Conservation (phyloP, 2,888 invertebrate species). For the Pemphredon lugubris region DNA sequence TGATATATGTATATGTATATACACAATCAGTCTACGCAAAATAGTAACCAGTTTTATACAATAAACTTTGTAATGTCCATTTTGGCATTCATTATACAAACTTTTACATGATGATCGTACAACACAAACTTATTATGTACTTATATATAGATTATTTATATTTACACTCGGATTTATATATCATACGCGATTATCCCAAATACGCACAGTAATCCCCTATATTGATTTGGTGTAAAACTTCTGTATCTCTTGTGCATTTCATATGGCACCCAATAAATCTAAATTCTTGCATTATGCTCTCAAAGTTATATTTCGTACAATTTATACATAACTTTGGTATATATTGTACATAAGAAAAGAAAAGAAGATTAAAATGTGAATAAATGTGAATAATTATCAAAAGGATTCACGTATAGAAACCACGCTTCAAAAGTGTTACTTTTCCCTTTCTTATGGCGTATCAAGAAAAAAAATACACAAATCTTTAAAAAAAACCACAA, state of each 20-base stretch:
- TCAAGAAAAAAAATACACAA: too few relatives aligned
- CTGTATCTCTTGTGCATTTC: constrained; percentile 41
- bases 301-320: constrained; percentile 19
- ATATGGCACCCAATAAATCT: constrained; percentile 41
- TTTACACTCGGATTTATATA: constrained; percentile 24
- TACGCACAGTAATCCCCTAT: constrained; percentile 20
- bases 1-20: constrained; percentile 11
- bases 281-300: constrained; percentile 13
- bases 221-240: constrained; percentile 36
- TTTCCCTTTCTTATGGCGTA: neutral
- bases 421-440: constrained; percentile 3
- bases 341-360: constrained; percentile 23
- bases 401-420: constrained; percentile 20
- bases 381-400: constrained; percentile 17
- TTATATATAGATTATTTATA: constrained; percentile 55
- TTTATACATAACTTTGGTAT: constrained; percentile 20
- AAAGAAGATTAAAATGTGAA: constrained; percentile 25
- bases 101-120: constrained; percentile 39
- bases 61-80: constrained; percentile 47
- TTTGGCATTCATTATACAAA: constrained; percentile 54
- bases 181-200: constrained; percentile 25
- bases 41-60: constrained; percentile 52
- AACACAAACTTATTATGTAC: constrained; percentile 45
- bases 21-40: constrained; percentile 22
- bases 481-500: too few relatives aligned